Percentiles rank a stretch among this genome's conserved stretches.
These are phyloP conservation scores for Scaptomyza hsui DNA, from an alignment of 1,140 invertebrate species.

Conservation along the genomic window DNA sequence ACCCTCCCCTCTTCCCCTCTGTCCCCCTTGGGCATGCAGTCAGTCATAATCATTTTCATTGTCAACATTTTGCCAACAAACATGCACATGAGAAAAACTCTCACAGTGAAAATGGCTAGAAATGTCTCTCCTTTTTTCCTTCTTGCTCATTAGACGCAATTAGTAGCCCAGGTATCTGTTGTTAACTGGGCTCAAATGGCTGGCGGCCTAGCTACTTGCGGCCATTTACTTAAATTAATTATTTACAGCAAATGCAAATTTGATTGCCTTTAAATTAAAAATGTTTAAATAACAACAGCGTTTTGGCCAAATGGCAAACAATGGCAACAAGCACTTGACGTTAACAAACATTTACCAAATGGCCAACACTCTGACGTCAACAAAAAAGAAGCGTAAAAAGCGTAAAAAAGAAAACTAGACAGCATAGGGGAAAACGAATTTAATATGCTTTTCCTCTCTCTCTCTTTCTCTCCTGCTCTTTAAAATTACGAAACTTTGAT, in stretches of 20 bases:
- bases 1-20: neutral
- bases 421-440: neutral
- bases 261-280: conserved; percentile 65
- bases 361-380: conserved; percentile 37
- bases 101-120: conserved; percentile 16
- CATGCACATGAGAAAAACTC: conserved; percentile 54
- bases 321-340: conserved; percentile 71
- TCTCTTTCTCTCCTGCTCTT: too few species aligned
- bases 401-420: conserved; percentile 1
- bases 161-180: conserved; percentile 38
- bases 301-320: conserved; percentile 61
- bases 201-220: conserved; percentile 32
- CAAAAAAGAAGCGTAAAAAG: conserved; percentile 22
- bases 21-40: conserved; percentile 33
- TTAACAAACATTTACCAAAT: conserved; percentile 71
- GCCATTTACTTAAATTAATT: conserved; percentile 64
- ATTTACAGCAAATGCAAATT: conserved; percentile 77
- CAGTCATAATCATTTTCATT: conserved; percentile 81
- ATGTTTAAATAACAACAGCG: conserved; percentile 27
- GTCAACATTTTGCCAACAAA: conserved; percentile 76
- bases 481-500: neutral
- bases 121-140: conserved; percentile 15
- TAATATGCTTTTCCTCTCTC: neutral
- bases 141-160: conserved; percentile 74
- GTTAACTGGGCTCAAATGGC: conserved; percentile 31